Evolutionary conservation across 2,888 invertebrate species (phyloP).

Genomic region (Agrotis ipsilon): DNA sequence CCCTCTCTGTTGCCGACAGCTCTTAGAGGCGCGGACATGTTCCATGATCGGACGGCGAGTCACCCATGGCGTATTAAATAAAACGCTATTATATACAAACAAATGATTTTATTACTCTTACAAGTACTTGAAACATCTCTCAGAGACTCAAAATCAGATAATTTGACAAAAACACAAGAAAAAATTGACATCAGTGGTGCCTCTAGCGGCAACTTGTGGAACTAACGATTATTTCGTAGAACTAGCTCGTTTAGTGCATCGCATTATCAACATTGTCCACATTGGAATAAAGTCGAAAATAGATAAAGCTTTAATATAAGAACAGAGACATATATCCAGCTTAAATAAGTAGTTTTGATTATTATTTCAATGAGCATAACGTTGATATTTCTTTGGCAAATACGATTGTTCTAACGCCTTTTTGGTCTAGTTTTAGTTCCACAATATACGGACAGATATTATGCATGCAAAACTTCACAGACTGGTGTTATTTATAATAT

Average conservation of each 20-base stretch:
- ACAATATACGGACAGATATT: neutral
- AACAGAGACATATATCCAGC: too few species aligned
- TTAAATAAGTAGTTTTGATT: neutral
- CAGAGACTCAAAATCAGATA: neutral
- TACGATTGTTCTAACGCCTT: too few species aligned
- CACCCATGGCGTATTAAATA: constrained; percentile 3
- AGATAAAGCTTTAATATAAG: neutral
- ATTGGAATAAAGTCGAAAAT: neutral
- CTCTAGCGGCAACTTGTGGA: constrained; percentile 5
- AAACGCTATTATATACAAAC: constrained; percentile 21
- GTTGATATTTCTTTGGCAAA: neutral
- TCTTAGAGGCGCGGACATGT: too few species aligned
- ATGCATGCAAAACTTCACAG: neutral
- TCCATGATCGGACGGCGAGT: too few species aligned
- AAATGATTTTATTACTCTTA: constrained; percentile 36
- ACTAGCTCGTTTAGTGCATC: neutral
- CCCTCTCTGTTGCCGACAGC: too few species aligned
- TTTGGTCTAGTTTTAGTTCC: neutral
- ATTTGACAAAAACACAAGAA: neutral
- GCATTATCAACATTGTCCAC: neutral
- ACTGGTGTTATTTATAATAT: too few species aligned
- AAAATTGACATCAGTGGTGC: constrained; percentile 1
- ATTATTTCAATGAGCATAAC: neutral
- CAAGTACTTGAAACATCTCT: neutral
- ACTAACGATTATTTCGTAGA: neutral